phyloP scores from a whole-genome alignment of 1,140 invertebrate species.

The Zophobas atratus region DNA sequence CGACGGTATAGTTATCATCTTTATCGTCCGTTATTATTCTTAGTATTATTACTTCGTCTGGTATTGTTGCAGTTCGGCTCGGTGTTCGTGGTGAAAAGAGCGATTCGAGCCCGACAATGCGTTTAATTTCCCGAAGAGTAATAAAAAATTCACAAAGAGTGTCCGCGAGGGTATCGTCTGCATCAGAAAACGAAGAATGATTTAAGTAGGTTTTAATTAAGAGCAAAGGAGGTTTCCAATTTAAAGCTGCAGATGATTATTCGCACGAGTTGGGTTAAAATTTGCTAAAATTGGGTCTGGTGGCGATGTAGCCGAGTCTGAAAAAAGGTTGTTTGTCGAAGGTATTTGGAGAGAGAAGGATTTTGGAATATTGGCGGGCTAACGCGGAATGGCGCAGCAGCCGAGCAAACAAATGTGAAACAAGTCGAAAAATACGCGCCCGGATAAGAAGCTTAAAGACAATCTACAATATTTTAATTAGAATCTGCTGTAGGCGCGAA shows the following conservation, averaged over 20 bases:
- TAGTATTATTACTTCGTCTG: too few species aligned
- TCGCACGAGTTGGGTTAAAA: not conserved
- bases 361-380: slow-evolving; percentile 23
- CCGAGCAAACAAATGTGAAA: slow-evolving; percentile 14
- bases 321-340: slow-evolving; percentile 33
- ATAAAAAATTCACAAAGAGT: not conserved
- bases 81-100: not conserved
- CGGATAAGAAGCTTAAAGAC: slow-evolving; percentile 27
- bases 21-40: too few species aligned
- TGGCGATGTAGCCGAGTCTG: not conserved
- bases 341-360: slow-evolving; percentile 14
- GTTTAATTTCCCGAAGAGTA: not conserved
- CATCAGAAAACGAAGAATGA: not conserved
- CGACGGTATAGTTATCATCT: too few species aligned
- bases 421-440: slow-evolving; percentile 7
- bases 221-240: too few species aligned
- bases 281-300: slow-evolving; percentile 5
- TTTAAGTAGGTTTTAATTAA: too few species aligned
- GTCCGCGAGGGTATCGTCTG: too few species aligned
- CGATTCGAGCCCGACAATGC: not conserved
- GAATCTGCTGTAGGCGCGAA: not conserved
- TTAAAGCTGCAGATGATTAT: not conserved
- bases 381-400: slow-evolving; percentile 14
- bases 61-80: too few species aligned
- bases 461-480: slow-evolving; percentile 30